Evolutionary conservation across 2,113 vertebrate species (phyloP).

Genomic region (Tapirus terrestris): DNA sequence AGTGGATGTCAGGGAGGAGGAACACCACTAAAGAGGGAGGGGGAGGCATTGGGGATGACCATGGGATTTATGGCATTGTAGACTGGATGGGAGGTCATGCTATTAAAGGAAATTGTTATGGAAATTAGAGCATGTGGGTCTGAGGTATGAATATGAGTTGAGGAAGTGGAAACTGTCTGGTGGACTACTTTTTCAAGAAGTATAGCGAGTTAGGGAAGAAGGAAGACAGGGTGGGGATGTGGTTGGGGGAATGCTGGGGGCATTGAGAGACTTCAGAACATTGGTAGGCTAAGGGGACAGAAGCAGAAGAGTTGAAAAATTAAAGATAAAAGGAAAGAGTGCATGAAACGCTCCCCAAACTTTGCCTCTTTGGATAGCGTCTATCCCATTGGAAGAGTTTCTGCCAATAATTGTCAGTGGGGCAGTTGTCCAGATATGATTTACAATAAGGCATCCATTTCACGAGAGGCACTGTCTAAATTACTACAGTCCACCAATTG

Average conservation of each 20-base stretch:
- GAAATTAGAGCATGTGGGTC: neutral
- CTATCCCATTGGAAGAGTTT: neutral
- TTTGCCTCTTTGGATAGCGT: neutral
- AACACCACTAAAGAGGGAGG: neutral
- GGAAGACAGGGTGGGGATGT: neutral
- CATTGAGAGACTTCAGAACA: neutral
- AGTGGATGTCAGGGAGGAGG: neutral
- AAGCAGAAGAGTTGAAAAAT: neutral
- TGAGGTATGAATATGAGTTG: neutral
- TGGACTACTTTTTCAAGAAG: neutral
- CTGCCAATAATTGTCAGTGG: neutral
- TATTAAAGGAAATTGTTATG: neutral
- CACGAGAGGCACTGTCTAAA: slow-evolving; percentile 40
- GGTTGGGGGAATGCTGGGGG: neutral
- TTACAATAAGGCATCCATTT: slow-evolving; percentile 49
- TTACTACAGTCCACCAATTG: slow-evolving; percentile 47
- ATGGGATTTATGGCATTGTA: neutral
- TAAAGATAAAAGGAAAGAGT: neutral
- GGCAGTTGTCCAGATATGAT: slow-evolving; percentile 46
- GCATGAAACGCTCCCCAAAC: neutral
- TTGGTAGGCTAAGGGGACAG: neutral
- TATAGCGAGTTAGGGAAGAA: neutral
- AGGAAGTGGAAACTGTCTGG: neutral
- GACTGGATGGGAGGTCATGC: neutral
- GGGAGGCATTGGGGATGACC: neutral